Conservation (phyloP, 2,888 invertebrate genomes). For the Apantesis nais region DNA sequence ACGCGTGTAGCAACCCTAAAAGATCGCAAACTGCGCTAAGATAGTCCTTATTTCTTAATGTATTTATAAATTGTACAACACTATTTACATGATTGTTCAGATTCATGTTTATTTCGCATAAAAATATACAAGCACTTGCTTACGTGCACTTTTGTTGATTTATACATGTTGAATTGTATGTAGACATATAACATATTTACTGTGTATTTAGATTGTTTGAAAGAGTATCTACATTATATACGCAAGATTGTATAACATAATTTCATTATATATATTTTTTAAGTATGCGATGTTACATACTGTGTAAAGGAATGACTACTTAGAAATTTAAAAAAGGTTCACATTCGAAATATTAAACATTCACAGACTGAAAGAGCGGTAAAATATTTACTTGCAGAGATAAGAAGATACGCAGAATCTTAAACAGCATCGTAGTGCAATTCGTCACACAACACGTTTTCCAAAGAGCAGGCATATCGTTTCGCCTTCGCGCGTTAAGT, state of each 20-base stretch:
- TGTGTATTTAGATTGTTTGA: too few relatives aligned
- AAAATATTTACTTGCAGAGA: conserved; percentile 25
- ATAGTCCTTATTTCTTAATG: background rate
- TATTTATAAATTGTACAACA: background rate
- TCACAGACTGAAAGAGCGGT: conserved; percentile 22
- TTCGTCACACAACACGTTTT: conserved; percentile 8
- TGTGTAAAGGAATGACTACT: background rate
- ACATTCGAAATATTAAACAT: conserved; percentile 38
- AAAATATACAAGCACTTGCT: background rate
- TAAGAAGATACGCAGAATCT: conserved; percentile 31
- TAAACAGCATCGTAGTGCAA: conserved; percentile 16
- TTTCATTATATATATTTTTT: background rate
- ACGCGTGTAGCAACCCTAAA: too few relatives aligned
- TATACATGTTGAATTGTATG: too few relatives aligned
- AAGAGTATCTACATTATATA: too few relatives aligned
- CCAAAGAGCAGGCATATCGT: conserved; percentile 16
- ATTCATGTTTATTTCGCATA: background rate
- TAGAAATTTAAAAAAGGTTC: background rate
- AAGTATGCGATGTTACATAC: background rate
- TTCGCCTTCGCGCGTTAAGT: conserved; percentile 24
- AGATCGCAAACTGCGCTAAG: background rate
- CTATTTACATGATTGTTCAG: background rate
- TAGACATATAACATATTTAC: too few relatives aligned
- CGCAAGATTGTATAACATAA: too few relatives aligned
- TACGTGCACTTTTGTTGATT: background rate